phyloP scores from a whole-genome alignment of 2,888 invertebrate species.

The Stenurella melanura region DNA sequence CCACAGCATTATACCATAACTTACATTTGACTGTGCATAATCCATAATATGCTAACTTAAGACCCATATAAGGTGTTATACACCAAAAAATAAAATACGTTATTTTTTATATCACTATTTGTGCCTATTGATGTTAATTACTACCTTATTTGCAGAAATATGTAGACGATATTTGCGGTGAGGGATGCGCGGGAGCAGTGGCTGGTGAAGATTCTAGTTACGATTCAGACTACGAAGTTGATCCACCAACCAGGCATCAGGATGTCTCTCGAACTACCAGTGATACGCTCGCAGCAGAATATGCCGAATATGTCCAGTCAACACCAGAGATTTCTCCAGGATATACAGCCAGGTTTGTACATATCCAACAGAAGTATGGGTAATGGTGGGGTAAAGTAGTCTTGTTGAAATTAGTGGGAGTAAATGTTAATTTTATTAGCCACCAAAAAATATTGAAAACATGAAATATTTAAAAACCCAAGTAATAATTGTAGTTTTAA shows the following conservation, averaged over 20 bases:
- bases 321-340: conserved; percentile 67
- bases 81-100: too few relatives aligned
- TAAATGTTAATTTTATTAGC: too few relatives aligned
- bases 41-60: too few relatives aligned
- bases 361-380: neutral
- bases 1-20: too few relatives aligned
- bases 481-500: too few relatives aligned
- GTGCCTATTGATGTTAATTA: neutral
- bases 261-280: conserved; percentile 89
- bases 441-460: too few relatives aligned
- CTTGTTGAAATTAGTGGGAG: too few relatives aligned
- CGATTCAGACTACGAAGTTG: conserved; percentile 86
- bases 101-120: too few relatives aligned
- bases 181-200: conserved; percentile 75
- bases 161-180: conserved; percentile 80
- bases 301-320: conserved; percentile 86
- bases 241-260: conserved; percentile 76
- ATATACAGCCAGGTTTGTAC: conserved; percentile 69
- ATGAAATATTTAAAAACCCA: too few relatives aligned
- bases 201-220: conserved; percentile 89
- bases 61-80: too few relatives aligned
- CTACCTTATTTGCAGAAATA: conserved; percentile 78
- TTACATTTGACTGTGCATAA: too few relatives aligned
- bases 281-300: conserved; percentile 90
- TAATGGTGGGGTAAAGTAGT: too few relatives aligned